Evolutionary conservation across 2,888 invertebrate genomes (phyloP), one percentile per base, ranked within the genome.

Genomic region (Drosophila monieri): DNA sequence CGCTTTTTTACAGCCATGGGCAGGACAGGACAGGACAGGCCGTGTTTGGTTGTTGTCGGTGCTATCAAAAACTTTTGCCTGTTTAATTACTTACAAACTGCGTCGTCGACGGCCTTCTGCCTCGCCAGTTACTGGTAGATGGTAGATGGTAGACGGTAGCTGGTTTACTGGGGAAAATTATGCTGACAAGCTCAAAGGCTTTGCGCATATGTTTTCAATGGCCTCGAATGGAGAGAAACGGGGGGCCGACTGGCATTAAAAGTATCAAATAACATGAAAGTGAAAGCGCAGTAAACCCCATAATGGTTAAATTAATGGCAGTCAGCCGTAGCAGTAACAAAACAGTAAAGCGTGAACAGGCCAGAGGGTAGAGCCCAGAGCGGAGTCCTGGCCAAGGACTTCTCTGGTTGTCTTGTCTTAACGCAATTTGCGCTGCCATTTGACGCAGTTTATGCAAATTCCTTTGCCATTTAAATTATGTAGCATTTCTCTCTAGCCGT

Each of bases 201-300:
- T 58, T 59, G 56, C 76, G 87, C 81, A 87, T 80, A 87, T 81
- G 81, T 74, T 81, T 67, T 32, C 69, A 85, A 81, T 78, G 73
- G 64, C 81, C 81, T 56, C 53, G 37, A 21, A 27, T 37, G 48
- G n/a, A 3, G 1, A 9, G 1, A 12, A n/a, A 62, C 66, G 57
- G 32, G n/a, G 23, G 62, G 62, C 62, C 47, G 54, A 43, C 56
- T 41, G 61, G 61, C 61, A 51, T 72, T 56, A 70, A 73, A 78
- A 73, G 80, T 88, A 85, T 84, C 86, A 76, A 85, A 88, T 84
- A 80, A 78, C 84, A 78, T 67, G 84, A 76, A 85, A 81, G 78
- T 62, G 69, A 85, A 81, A 79, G 64, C 77, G 78, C 76, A 71
- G 66, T 77, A 74, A 85, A 71, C 61, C 77, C 75, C 72, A 77